phyloP scores from a whole-genome alignment of 2,888 invertebrate genomes.

The Idaea straminata region DNA sequence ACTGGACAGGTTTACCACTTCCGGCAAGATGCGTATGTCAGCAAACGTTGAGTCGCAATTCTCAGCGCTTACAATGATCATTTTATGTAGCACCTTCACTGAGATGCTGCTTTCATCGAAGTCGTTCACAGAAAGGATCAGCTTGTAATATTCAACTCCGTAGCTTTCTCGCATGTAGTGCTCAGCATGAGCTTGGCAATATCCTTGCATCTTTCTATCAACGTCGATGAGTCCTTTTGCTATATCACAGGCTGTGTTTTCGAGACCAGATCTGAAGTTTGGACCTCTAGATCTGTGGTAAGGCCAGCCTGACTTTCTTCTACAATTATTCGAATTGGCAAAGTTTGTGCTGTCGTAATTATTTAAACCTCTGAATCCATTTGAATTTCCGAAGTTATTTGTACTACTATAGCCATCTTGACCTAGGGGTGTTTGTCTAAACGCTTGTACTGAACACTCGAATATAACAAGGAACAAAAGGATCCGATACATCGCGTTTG shows the following conservation, averaged over 20 bases:
- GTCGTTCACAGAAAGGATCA: conserved; percentile 6
- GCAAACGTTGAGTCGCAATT: neutral
- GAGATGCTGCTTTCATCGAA: conserved; percentile 5
- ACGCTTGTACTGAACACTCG: neutral
- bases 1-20: conserved; percentile 2
- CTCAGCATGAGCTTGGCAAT: conserved; percentile 1
- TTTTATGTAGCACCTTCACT: neutral
- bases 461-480: neutral
- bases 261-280: neutral
- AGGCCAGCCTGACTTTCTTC: neutral
- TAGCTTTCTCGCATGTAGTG: conserved; percentile 2
- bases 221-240: neutral
- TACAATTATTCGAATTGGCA: neutral
- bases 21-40: conserved; percentile 1
- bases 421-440: neutral
- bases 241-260: neutral
- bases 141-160: conserved; percentile 1
- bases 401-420: neutral
- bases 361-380: neutral
- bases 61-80: conserved; percentile 2
- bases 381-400: neutral
- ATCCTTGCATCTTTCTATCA: conserved; percentile 6
- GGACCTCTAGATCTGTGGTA: no score
- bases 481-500: neutral
- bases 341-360: neutral